Evolutionary conservation across 2,797 vertebrate species (phyloP).

Genomic region (Danio tinwini): DNA sequence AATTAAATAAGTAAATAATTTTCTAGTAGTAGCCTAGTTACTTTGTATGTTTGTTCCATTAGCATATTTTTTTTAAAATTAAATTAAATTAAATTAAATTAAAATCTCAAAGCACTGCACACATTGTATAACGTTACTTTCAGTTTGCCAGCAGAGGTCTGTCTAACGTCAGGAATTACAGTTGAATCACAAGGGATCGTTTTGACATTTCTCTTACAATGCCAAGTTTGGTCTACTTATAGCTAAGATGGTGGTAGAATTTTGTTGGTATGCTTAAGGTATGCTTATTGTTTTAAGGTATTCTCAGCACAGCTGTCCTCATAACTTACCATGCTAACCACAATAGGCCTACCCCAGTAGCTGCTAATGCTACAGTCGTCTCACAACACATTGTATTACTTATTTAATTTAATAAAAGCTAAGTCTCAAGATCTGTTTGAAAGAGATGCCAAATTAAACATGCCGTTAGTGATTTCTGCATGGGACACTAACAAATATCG

Average conservation of each 20-base stretch:
- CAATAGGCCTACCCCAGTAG: not conserved
- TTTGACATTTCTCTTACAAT: not conserved
- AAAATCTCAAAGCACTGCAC: not conserved
- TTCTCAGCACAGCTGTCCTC: not conserved
- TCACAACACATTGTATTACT: too few relatives aligned
- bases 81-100: too few relatives aligned
- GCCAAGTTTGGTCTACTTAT: not conserved
- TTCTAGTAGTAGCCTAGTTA: too few relatives aligned
- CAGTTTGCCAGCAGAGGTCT: conserved; percentile 15
- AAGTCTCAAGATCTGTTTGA: too few relatives aligned
- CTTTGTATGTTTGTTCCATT: too few relatives aligned
- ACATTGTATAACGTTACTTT: not conserved
- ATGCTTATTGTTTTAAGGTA: not conserved
- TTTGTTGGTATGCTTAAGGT: not conserved
- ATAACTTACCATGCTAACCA: not conserved
- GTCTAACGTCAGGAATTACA: not conserved
- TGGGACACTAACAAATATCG: too few relatives aligned
- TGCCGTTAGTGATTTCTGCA: too few relatives aligned
- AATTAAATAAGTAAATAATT: too few relatives aligned
- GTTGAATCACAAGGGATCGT: not conserved
- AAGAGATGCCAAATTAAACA: too few relatives aligned
- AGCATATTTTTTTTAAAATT: too few relatives aligned
- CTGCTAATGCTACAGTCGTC: not conserved
- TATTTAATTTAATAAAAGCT: too few relatives aligned
- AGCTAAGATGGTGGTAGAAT: not conserved